phyloP scores from a whole-genome alignment of 2,888 invertebrate species.

The Chorisops tibialis region DNA sequence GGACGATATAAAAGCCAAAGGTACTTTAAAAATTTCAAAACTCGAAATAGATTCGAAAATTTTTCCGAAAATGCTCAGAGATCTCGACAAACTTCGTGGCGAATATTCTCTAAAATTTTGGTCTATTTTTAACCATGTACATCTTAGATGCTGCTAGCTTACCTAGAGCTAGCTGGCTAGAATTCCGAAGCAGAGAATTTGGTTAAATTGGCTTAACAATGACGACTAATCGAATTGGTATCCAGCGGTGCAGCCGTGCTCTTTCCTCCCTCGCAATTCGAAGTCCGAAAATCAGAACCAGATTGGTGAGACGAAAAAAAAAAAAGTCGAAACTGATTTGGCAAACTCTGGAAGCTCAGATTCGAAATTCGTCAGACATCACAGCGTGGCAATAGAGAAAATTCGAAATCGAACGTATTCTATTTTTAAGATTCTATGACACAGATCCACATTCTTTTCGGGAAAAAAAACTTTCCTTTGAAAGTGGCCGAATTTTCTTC shows the following conservation, averaged over 20 bases:
- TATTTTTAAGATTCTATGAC: constrained; percentile 46
- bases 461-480: not conserved
- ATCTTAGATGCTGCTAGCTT: too few species aligned
- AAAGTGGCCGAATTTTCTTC: not conserved
- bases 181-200: not conserved
- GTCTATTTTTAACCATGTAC: too few species aligned
- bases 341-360: not conserved
- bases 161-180: not conserved
- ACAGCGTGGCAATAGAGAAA: not conserved
- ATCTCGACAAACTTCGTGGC: not conserved
- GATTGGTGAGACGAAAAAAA: not conserved
- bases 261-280: not conserved
- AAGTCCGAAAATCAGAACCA: not conserved
- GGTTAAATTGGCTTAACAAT: not conserved
- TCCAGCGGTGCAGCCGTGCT: not conserved
- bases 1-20: constrained; percentile 48
- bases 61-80: constrained; percentile 11
- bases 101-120: not conserved
- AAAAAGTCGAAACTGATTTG: not conserved
- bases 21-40: constrained; percentile 43
- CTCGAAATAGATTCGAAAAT: not conserved
- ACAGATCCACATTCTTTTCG: constrained; percentile 41
- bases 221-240: not conserved
- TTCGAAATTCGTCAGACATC: not conserved
- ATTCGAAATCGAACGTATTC: constrained; percentile 12